Conservation (phyloP, 2,888 invertebrate genomes). For the Nephrocerus scutellatus region DNA sequence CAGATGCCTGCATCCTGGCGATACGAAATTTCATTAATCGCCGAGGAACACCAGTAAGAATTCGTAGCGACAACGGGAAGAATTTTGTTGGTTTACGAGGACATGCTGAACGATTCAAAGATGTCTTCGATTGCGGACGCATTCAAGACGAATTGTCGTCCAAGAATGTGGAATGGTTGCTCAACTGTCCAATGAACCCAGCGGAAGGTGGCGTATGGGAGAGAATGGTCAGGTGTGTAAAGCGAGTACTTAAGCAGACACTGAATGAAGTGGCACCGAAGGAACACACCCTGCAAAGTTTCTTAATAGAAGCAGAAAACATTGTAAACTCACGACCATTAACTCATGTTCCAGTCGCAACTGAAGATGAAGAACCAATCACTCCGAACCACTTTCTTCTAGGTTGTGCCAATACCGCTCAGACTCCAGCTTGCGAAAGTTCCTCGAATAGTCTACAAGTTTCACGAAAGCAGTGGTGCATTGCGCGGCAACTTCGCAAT, state of each 20-base stretch:
- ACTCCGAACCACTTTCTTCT: constrained; percentile 11
- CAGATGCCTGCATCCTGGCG: constrained; percentile 20
- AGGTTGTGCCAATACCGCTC: constrained; percentile 1
- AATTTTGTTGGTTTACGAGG: constrained; percentile 14
- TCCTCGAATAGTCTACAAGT: not conserved
- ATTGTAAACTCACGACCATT: constrained; percentile 8
- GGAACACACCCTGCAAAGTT: constrained; percentile 5
- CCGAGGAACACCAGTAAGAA: constrained; percentile 14
- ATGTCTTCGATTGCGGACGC: constrained; percentile 5
- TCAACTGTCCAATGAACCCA: constrained; percentile 12
- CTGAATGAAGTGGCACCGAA: constrained; percentile 5
- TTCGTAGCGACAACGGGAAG: constrained; percentile 18
- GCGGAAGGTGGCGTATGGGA: constrained; percentile 12
- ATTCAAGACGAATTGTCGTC: constrained; percentile 6
- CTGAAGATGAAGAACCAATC: constrained; percentile 7
- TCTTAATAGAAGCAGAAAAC: constrained; percentile 13
- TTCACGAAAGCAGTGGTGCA: constrained; percentile 14
- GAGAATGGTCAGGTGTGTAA: constrained; percentile 9
- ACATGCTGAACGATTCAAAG: constrained; percentile 1
- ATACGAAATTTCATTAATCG: constrained; percentile 22
- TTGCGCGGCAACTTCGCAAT: constrained; percentile 8
- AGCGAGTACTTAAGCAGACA: constrained; percentile 4
- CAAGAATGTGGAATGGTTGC: constrained; percentile 9
- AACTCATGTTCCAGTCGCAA: constrained; percentile 10
- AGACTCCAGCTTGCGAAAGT: not conserved